phyloP scores from a whole-genome alignment of 2,888 invertebrate genomes.

The Perithous albicinctus region DNA sequence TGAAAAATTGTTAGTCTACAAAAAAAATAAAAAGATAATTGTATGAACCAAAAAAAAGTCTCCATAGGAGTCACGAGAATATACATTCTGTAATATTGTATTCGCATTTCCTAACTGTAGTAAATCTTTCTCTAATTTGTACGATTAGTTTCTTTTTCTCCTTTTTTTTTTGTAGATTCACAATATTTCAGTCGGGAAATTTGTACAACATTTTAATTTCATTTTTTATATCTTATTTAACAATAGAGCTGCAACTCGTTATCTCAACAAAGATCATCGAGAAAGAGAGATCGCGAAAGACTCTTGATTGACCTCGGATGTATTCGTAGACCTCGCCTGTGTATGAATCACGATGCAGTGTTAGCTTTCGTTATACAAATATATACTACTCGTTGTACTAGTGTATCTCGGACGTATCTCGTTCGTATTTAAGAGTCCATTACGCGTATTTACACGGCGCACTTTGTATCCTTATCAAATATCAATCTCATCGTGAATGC shows the following conservation, averaged over 20 bases:
- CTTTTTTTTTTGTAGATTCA: too few relatives aligned
- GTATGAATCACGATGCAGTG: constrained; percentile 59
- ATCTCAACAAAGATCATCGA: constrained; percentile 39
- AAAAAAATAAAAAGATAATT: too few relatives aligned
- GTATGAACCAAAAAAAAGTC: too few relatives aligned
- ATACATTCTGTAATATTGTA: too few relatives aligned
- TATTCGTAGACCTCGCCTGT: constrained; percentile 38
- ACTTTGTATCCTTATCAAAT: constrained; percentile 55
- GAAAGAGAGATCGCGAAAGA: constrained; percentile 48
- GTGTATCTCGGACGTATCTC: constrained; percentile 52
- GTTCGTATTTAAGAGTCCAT: constrained; percentile 50
- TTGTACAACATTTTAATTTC: too few relatives aligned
- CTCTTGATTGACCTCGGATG: constrained; percentile 57
- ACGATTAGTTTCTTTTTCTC: too few relatives aligned
- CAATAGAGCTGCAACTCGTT: constrained; percentile 16
- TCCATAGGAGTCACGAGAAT: too few relatives aligned
- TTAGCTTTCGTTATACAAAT: constrained; percentile 17
- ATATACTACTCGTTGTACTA: neutral
- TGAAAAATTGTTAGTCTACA: too few relatives aligned
- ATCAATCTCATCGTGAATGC: constrained; percentile 44
- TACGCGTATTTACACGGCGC: constrained; percentile 56
- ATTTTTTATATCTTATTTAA: neutral
- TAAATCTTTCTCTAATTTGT: too few relatives aligned
- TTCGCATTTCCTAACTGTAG: too few relatives aligned
- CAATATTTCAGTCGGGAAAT: too few relatives aligned